Evolutionary conservation across 2,113 vertebrate species (phyloP), one percentile per base, ranked within the genome.

Genomic region (Todiramphus chloris): DNA sequence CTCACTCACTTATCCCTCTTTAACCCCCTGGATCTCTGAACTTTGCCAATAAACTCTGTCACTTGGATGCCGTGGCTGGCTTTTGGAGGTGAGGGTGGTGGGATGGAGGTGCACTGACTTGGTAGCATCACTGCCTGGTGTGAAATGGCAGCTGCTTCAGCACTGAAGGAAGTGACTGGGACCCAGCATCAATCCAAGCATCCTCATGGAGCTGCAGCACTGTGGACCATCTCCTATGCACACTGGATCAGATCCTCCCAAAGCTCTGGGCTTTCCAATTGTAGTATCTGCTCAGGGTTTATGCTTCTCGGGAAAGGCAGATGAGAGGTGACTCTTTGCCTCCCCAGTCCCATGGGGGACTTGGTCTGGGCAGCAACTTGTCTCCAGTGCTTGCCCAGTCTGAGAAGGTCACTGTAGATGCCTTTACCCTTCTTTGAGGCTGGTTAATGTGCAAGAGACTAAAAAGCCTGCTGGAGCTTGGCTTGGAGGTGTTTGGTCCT

Each of bases 1-100:
- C 37, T 53, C 24, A 3, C 37, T 53, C 27, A 3, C 11, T 33
- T 18, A 64, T 28, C 37, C 17, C n/a, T 41, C 51, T 75, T 46
- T 28, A 39, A 5, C 2, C 27, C 3, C 2, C 8, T 1, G 1
- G 35, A 80, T 56, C 27, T 55, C 18, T 78, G 64, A 19, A 46
- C 30, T 44, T 76, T 70, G 64, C 21, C 76, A 96, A 92, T 94
- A 96, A 96, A 94, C 27, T 35, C 56, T 46, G n/a, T 16, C 31
- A 27, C 18, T 31, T 43, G 33, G 33, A 81, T 31, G 11, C 13
- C 72, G 64, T 68, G 63, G 16, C n/a, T 81, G 64, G n/a, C 11
- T 70, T 58, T 87, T 56, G 3, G 24, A 30, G 43, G 6, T 50
- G 39, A 24, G 4, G 20, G 20, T 60, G 44, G 37, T 30, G 50